These are phyloP conservation scores for Crotalus horridus DNA, from an alignment of 2,113 vertebrate genomes.

Conservation along the genomic window DNA sequence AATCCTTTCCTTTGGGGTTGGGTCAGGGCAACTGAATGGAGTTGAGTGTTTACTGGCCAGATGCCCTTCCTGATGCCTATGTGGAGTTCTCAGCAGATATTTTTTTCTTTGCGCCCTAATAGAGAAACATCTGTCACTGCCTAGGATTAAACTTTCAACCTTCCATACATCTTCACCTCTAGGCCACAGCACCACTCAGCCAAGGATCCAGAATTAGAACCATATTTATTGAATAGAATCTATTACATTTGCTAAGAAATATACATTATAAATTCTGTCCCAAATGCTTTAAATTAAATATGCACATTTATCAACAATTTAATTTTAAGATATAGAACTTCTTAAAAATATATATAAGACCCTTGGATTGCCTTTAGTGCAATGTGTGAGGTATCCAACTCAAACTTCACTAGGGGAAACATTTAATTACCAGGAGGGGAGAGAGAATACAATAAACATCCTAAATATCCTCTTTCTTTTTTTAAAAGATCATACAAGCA, in stretches of 20 bases:
- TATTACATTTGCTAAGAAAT: background rate
- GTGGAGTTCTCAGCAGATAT: background rate
- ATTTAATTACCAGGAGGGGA: background rate
- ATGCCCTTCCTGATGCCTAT: background rate
- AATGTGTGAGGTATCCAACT: background rate
- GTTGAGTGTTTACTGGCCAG: background rate
- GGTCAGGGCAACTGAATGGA: background rate
- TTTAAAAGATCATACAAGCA: background rate
- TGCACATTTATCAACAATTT: background rate
- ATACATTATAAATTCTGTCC: background rate
- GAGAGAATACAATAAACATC: background rate
- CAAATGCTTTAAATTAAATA: background rate
- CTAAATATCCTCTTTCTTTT: background rate
- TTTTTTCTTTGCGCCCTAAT: background rate
- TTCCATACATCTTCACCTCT: background rate
- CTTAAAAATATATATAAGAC: background rate
- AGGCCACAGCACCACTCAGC: background rate
- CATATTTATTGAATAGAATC: background rate
- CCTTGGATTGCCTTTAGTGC: background rate
- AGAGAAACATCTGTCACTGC: background rate
- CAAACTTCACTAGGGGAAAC: background rate
- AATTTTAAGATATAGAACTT: background rate
- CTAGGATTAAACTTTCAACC: background rate
- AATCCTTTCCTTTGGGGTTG: background rate
- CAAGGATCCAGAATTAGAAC: background rate